Evolutionary conservation across 2,888 invertebrate species (phyloP).

Genomic region (Plemyria rubiginata): DNA sequence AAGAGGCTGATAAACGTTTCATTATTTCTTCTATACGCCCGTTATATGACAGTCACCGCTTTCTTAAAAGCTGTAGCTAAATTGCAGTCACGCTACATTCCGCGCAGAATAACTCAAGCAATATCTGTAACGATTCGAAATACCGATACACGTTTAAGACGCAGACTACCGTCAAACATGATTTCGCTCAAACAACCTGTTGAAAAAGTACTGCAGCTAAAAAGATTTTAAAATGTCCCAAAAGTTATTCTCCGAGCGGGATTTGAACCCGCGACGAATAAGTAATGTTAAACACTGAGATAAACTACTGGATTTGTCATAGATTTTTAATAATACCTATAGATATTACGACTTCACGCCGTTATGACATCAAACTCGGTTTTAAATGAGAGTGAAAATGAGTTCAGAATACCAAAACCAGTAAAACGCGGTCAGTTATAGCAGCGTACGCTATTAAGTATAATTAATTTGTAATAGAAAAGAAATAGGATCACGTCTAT

Average conservation of each 20-base stretch:
- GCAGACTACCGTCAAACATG: no score
- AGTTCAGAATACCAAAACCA: not conserved
- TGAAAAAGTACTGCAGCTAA: no score
- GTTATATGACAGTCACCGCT: not conserved
- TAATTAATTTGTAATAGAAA: not conserved
- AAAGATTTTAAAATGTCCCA: no score
- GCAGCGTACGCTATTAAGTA: not conserved
- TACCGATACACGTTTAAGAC: constrained; percentile 19
- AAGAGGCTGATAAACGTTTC: no score
- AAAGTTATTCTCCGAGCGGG: no score
- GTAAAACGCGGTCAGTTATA: not conserved
- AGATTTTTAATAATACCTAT: not conserved
- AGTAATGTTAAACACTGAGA: not conserved
- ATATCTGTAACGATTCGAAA: constrained; percentile 20
- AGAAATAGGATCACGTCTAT: no score
- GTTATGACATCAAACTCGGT: not conserved
- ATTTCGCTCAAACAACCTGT: no score
- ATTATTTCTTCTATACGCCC: not conserved
- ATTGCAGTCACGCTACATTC: constrained; percentile 24
- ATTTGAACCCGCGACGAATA: no score
- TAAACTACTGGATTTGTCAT: not conserved
- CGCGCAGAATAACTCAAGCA: constrained; percentile 19
- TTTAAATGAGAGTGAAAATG: not conserved
- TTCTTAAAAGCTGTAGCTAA: not conserved
- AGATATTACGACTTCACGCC: not conserved